Evolutionary conservation across 2,888 invertebrate genomes (phyloP).

Genomic region (Anagyrus pseudococci): DNA sequence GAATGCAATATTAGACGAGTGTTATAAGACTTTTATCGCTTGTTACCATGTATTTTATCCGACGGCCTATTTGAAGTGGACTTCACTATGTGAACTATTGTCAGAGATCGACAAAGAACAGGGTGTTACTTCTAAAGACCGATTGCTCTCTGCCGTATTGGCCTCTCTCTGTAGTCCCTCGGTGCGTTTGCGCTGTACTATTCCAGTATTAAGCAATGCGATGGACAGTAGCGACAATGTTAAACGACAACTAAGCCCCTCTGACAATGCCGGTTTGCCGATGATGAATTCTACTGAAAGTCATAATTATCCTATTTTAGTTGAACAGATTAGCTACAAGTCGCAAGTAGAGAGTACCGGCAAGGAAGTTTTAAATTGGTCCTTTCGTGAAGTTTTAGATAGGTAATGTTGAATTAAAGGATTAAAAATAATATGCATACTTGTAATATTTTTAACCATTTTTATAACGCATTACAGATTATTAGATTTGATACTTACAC

Average conservation of each 20-base stretch:
- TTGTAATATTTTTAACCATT: no score
- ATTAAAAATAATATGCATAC: no score
- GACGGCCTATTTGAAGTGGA: constrained; percentile 91
- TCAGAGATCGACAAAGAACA: constrained; percentile 72
- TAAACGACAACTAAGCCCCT: constrained; percentile 70
- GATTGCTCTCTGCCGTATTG: constrained; percentile 79
- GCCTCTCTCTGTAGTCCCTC: constrained; percentile 84
- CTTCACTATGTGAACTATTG: constrained; percentile 85
- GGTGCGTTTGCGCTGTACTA: constrained; percentile 75
- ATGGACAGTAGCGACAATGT: constrained; percentile 63
- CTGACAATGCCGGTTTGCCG: constrained; percentile 73
- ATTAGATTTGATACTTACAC: constrained; percentile 81
- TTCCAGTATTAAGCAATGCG: constrained; percentile 71
- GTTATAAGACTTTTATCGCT: constrained; percentile 86
- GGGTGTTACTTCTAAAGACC: constrained; percentile 64
- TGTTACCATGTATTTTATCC: constrained; percentile 98
- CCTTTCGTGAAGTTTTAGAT: constrained; percentile 83
- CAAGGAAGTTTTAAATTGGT: constrained; percentile 65
- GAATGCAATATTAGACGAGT: constrained; percentile 82
- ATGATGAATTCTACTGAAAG: constrained; percentile 73
- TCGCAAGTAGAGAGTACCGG: constrained; percentile 63
- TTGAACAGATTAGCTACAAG: constrained; percentile 79
- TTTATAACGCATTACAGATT: constrained; percentile 67
- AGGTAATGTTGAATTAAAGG: no score
- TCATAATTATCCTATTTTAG: constrained; percentile 78